A percentile compares a stretch with the other conserved stretches of the same genome.
phyloP scores from a whole-genome alignment of 1,140 invertebrate species.

The Octopus sinensis region DNA sequence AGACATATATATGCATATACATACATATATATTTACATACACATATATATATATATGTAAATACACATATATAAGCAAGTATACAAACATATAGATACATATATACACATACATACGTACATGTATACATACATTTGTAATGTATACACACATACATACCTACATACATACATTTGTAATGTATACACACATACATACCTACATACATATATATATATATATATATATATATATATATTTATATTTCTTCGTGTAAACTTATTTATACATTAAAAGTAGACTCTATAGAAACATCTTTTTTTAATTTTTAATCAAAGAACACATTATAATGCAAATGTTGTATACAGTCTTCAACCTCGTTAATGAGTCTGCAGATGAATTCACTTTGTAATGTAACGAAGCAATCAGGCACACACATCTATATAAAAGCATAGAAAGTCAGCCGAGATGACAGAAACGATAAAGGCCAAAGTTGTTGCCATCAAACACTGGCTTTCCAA shows the following conservation, averaged over 20 bases:
- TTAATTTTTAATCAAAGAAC: not conserved
- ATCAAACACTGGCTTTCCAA: no score
- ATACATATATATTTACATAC: not conserved
- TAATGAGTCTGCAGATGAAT: constrained; percentile 4
- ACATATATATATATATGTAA: not conserved
- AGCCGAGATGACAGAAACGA: no score
- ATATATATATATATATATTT: not conserved
- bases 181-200: not conserved
- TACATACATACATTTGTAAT: not conserved
- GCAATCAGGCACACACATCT: no score
- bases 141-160: not conserved
- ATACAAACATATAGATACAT: not conserved
- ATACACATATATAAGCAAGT: not conserved
- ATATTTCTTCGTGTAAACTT: not conserved
- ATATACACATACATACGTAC: not conserved
- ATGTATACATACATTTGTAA: not conserved
- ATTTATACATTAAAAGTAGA: no score
- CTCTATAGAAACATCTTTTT: no score
- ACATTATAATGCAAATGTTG: not conserved
- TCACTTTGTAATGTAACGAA: no score
- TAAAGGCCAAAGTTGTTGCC: no score
- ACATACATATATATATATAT: not conserved
- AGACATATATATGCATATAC: not conserved
- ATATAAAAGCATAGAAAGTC: no score
- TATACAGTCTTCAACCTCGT: constrained; percentile 12